Evolutionary conservation across 2,797 vertebrate species (phyloP), one percentile per base, ranked within the genome.

Genomic region (Periophthalmus magnuspinnatus): DNA sequence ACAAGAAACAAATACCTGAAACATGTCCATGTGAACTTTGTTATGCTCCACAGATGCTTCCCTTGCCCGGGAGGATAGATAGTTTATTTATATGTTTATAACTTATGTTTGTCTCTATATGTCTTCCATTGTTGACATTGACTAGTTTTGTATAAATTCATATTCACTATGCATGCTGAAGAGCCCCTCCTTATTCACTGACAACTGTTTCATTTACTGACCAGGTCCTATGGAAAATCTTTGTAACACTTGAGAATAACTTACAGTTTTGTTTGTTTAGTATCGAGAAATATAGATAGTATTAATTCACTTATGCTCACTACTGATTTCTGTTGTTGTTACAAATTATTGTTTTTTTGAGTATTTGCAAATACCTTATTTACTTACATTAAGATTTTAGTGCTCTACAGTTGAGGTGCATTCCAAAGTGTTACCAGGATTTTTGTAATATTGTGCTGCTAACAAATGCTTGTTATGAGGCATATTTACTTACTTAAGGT

Each of bases 91-190:
- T 57, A 57, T 57, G 5, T 24, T 32, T 28, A 57, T 24, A 52
- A n/a, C 3, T 50, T 67, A 57, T 41, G 50, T 68, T 67, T 47
- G 64, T 68, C 16, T 45, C 24, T 72, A 19, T 61, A 50, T 63
- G 41, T 67, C 21, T 69, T 47, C 62, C 61, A 59, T 47, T 72
- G 19, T 64, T 70, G 36, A 34, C 32, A 48, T 72, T 58, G 13
- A 17, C 33, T 32, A 33, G 21, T 21, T 16, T 71, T 21, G 41
- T 34, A 9, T n/a, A 36, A 36, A 36, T 11, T 34, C 33, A 11
- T 36, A n/a, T 7, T 22, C 8, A 38, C 58, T n/a, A 24, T 52
- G 47, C 14, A 19, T 11, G n/a, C 7, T 9, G 9, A 38, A 38
- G 6, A 8, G 36, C 36, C 38, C 41, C 22, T 22, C 24, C 55